Base-by-base conservation (phyloP, 2,113 vertebrate species). In the Galbula dea region DNA sequence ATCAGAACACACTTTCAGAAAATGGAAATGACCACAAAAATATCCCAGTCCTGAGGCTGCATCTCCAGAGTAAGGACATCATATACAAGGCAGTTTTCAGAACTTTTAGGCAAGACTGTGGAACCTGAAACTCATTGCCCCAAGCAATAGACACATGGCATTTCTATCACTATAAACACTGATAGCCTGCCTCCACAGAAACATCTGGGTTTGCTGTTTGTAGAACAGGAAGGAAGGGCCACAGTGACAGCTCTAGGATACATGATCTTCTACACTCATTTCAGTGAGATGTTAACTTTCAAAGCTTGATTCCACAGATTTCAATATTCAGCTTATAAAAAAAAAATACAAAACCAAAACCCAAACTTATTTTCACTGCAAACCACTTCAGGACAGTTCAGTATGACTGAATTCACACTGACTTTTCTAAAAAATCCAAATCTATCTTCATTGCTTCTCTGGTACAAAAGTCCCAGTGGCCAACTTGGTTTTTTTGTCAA, bases 11-110 rank as follows among this genome's bases (percentile, higher is more conserved):
- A 2, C 30, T 79, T 68, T 79, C 49, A 72, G 69, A 79, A 89
- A 94, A 89, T 73, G 91, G 30, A 94, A 94, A 89, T 41, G 45
- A 63, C 66, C 62, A 46, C 16, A 48, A 82, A 94, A 68, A 66
- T n/a, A 89, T 79, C 82, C 48, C 23, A 24, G 45, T 72, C 94
- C 91, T 54, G 74, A 82, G 67, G 84, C 46, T 89, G 54, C 61
- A 69, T 75, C 58, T 84, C 52, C 62, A 73, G 36, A 79, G 63
- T 26, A 82, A 71, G 67, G 55, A 87, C 4, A 1, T 18, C 73
- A 46, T 62, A 79, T 34, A 80, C 0, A 2, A 75, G 34, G 41
- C 61, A 84, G 48, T 72, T 84, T 75, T 88, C 69, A 86, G 54
- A 93, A 93, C 62, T 89, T 94, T 65, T 20, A 90, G 68, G 86